These are phyloP conservation scores for Opisthograptis luteolata DNA, from an alignment of 2,888 invertebrate genomes.

Conservation along the genomic window DNA sequence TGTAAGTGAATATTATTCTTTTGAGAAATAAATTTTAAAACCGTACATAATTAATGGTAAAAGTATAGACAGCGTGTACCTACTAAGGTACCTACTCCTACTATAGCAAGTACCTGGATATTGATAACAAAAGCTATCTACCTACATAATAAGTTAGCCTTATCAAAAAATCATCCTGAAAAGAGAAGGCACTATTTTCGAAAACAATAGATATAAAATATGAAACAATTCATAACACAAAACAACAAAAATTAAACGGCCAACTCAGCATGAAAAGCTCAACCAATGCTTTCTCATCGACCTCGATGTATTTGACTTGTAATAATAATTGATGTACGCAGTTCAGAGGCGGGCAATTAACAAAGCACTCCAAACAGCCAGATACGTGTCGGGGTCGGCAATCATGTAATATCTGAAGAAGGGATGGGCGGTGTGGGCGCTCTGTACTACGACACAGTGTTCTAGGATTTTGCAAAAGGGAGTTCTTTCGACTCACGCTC, in stretches of 20 bases:
- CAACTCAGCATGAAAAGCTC: constrained; percentile 20
- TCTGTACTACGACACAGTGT: constrained; percentile 6
- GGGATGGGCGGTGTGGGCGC: constrained; percentile 24
- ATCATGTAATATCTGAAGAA: constrained; percentile 73
- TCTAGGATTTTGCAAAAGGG: background rate
- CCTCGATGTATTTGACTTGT: constrained; percentile 39
- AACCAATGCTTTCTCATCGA: constrained; percentile 24
- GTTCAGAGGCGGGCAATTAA: constrained; percentile 69
- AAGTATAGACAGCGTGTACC: too few relatives aligned
- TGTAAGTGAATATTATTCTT: too few relatives aligned
- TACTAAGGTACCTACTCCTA: too few relatives aligned
- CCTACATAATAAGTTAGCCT: too few relatives aligned
- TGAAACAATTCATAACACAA: too few relatives aligned
- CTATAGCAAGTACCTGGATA: too few relatives aligned
- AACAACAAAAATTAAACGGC: background rate
- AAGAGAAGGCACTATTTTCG: too few relatives aligned
- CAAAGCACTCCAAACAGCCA: constrained; percentile 65
- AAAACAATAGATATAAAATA: too few relatives aligned
- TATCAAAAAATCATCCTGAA: too few relatives aligned
- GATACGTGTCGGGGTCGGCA: constrained; percentile 68
- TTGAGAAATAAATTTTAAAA: too few relatives aligned
- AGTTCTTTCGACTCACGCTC: background rate
- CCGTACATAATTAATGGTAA: too few relatives aligned
- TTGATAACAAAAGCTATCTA: too few relatives aligned
- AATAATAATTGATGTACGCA: constrained; percentile 55